phyloP scores from a whole-genome alignment of 2,888 invertebrate genomes.

The Cerastoderma edule region DNA sequence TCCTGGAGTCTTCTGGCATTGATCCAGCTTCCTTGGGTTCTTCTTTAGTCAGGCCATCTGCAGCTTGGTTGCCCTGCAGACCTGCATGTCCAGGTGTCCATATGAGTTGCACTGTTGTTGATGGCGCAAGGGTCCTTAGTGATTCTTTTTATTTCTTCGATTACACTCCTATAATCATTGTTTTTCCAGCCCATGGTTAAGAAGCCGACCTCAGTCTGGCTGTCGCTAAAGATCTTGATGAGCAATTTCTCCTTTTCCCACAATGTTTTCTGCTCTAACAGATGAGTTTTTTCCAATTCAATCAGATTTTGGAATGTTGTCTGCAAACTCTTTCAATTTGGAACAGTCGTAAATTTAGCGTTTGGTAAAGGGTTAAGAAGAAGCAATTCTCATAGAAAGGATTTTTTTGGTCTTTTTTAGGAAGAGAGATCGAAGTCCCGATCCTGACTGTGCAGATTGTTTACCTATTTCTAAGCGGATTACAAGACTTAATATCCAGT shows the following conservation, averaged over 20 bases:
- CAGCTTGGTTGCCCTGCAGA: background rate
- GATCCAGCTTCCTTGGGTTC: background rate
- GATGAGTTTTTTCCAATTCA: too few relatives aligned
- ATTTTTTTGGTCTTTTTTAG: conserved; percentile 27
- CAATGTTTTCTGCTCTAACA: too few relatives aligned
- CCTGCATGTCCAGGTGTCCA: background rate
- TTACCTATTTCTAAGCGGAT: conserved; percentile 95
- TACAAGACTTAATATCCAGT: conserved; percentile 90
- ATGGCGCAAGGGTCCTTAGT: background rate
- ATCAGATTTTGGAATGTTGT: too few relatives aligned
- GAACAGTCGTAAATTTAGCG: too few relatives aligned
- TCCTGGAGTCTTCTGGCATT: too few relatives aligned
- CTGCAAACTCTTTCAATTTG: too few relatives aligned
- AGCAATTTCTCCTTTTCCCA: too few relatives aligned
- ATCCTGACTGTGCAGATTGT: conserved; percentile 88
- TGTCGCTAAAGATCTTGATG: too few relatives aligned
- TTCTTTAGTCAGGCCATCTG: background rate
- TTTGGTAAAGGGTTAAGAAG: too few relatives aligned
- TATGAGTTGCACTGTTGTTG: background rate
- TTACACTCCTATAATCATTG: background rate
- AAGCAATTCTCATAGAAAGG: background rate
- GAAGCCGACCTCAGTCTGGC: background rate
- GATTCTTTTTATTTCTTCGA: background rate
- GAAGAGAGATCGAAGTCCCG: conserved; percentile 59
- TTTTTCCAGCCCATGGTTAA: background rate